Evolutionary conservation across 2,888 invertebrate species (phyloP), one percentile per base, ranked within the genome.

Genomic region (Pseudococcus longispinus): DNA sequence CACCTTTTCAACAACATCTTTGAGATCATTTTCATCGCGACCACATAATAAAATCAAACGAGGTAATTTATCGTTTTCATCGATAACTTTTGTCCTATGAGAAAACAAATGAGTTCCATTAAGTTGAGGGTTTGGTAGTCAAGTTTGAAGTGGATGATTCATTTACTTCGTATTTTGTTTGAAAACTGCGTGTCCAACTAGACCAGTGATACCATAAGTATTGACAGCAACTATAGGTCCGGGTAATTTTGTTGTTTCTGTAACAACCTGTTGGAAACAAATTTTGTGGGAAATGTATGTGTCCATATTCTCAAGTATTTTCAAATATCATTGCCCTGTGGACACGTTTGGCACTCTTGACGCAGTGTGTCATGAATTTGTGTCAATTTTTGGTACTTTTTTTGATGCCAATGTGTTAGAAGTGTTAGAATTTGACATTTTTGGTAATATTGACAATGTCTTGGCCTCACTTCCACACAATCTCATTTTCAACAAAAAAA

Each of bases 221-320:
- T 80, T 89, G 3, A 93, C 90, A 37, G 92, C 93, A 74, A 92
- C 91, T 84, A 91, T 89, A 6, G 92, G 92, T 42, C 92, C 92
- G 90, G 91, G 91, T n/a, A 87, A 90, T 23, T 88, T 87, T 15
- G 89, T 89, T 60, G 88, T 88, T 74, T 90, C 89, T 8, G 89
- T 88, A 1, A 89, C 89, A 8, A 89, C 89, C 89, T 89, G 86
- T 6, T 2, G 37, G 4, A n/a, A 87, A 65, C 20, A 46, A 46
- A 37, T 37, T 46, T 46, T 13, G 46, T 11, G 13, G 46, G 13
- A 3, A 11, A 46, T 46, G 13, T 15, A 46, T 1, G 46, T 13
- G 13, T 15, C 15, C 4, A 0, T 46, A 37, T 6, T 8, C 37
- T 37, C 9, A 37, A n/a, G n/a, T n/a, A n/a, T n/a, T n/a, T n/a